phyloP scores from a whole-genome alignment of 1,140 invertebrate species.

The Rhyacophila brunnea region DNA sequence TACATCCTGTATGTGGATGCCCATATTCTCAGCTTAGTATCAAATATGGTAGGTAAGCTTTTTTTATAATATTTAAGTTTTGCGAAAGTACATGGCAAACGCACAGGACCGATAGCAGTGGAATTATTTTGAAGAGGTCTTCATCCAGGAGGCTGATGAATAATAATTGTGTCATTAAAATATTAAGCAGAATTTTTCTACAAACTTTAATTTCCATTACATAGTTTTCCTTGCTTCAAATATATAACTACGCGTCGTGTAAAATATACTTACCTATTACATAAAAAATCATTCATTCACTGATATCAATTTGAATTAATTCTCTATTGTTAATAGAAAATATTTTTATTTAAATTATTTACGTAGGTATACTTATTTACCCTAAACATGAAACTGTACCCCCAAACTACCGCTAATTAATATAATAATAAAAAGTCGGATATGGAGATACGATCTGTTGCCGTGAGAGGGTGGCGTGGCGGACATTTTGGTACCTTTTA shows the following conservation, averaged over 20 bases:
- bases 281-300: not conserved
- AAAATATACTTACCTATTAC: not conserved
- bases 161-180: too few relatives aligned
- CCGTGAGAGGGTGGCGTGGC: conserved; percentile 4
- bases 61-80: too few relatives aligned
- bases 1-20: too few relatives aligned
- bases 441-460: conserved; percentile 7
- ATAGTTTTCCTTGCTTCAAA: too few relatives aligned
- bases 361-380: not conserved
- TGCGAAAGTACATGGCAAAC: too few relatives aligned
- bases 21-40: too few relatives aligned
- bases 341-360: not conserved
- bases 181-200: too few relatives aligned
- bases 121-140: too few relatives aligned
- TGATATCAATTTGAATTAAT: conserved; percentile 1
- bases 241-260: conserved; percentile 1
- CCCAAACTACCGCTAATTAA: conserved; percentile 8
- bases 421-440: conserved; percentile 14
- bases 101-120: too few relatives aligned
- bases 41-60: too few relatives aligned
- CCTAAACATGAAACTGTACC: not conserved
- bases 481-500: not conserved
- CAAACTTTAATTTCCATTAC: too few relatives aligned
- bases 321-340: not conserved
- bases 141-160: too few relatives aligned